phyloP scores from a whole-genome alignment of 2,113 vertebrate genomes.

The Phoenicopterus ruber region DNA sequence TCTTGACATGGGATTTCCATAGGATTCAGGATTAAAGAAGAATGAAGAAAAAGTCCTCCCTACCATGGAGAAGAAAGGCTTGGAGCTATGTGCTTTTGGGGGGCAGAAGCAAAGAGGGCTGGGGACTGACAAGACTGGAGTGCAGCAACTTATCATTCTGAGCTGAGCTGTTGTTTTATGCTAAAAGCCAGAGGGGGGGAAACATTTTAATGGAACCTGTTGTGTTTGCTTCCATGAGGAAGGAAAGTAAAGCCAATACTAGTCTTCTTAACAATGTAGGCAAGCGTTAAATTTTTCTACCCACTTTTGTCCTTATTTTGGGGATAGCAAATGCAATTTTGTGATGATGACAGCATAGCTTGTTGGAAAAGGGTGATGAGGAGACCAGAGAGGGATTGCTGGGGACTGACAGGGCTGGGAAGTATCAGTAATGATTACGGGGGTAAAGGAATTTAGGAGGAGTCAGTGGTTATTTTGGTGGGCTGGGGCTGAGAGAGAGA shows the following conservation, averaged over 20 bases:
- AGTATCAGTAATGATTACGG: neutral
- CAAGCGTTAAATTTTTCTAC: neutral
- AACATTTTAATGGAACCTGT: neutral
- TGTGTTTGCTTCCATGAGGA: neutral
- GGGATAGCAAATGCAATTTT: neutral
- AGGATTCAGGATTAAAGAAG: neutral
- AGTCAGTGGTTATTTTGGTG: neutral
- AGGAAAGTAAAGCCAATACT: neutral
- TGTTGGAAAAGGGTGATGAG: neutral
- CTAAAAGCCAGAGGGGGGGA: neutral
- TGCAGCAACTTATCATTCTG: neutral
- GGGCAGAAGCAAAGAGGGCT: neutral
- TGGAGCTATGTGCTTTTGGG: neutral
- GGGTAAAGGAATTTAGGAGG: neutral
- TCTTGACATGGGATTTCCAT: neutral
- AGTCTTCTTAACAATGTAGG: neutral
- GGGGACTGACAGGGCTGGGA: neutral
- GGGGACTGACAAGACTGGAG: neutral
- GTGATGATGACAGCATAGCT: neutral
- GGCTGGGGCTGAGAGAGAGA: neutral
- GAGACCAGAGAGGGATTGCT: neutral
- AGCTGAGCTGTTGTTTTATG: neutral
- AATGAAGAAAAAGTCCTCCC: neutral
- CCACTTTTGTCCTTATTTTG: neutral
- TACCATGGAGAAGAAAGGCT: neutral